Conservation (phyloP, 2,888 invertebrate genomes). For the Candidula unifasciata region DNA sequence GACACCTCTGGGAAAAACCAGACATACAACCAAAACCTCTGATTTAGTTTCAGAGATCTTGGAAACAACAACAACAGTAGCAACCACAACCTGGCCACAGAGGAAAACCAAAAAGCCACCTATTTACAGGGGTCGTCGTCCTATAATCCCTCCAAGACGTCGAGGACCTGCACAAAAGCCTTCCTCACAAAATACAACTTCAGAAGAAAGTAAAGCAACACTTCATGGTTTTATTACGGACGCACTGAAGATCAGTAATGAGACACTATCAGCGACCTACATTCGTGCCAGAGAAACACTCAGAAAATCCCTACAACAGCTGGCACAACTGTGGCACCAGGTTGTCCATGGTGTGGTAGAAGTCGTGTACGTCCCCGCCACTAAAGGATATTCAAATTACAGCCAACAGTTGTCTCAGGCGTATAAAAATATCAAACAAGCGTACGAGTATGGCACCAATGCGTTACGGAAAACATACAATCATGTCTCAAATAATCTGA, state of each 20-base stretch:
- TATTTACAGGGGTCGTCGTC: conserved; percentile 27
- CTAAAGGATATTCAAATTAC: conserved; percentile 40
- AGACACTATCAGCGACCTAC: conserved; percentile 40
- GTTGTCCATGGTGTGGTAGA: conserved; percentile 49
- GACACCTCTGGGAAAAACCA: background rate
- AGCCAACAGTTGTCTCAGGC: conserved; percentile 48
- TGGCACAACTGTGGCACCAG: conserved; percentile 53
- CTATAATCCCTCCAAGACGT: background rate
- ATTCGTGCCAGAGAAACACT: conserved; percentile 48
- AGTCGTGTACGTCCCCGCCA: conserved; percentile 49
- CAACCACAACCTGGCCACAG: background rate
- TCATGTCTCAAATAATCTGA: background rate
- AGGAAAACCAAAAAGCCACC: conserved; percentile 12
- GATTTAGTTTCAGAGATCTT: too few relatives aligned
- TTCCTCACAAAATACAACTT: background rate
- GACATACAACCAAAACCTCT: background rate
- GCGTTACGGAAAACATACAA: conserved; percentile 35
- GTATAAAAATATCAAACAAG: conserved; percentile 54
- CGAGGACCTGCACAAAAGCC: background rate
- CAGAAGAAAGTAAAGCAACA: conserved; percentile 34
- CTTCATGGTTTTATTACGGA: conserved; percentile 46
- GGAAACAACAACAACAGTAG: background rate
- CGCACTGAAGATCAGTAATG: conserved; percentile 46
- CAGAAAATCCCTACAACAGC: conserved; percentile 51
- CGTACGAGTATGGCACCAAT: conserved; percentile 54